These are phyloP conservation scores for Pterois miles DNA, from an alignment of 2,797 vertebrate species.

Conservation along the genomic window DNA sequence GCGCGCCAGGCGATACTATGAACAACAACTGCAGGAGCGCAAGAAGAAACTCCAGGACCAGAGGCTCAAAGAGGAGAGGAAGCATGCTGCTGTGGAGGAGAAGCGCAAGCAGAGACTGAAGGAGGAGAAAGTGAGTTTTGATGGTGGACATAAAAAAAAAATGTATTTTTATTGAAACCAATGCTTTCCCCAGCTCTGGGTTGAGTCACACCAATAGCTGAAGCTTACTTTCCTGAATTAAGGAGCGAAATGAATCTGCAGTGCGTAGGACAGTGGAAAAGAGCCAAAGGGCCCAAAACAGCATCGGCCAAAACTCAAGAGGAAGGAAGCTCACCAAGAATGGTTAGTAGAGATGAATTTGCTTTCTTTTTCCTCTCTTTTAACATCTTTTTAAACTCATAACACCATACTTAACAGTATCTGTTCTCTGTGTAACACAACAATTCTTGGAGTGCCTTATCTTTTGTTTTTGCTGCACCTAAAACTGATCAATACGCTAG, in stretches of 20 bases:
- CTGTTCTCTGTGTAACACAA: conserved; percentile 27
- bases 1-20: conserved; percentile 87
- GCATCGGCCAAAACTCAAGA: conserved; percentile 84
- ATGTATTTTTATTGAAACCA: neutral
- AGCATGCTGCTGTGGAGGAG: conserved; percentile 91
- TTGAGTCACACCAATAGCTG: conserved; percentile 2
- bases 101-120: conserved; percentile 90
- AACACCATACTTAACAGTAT: conserved; percentile 13
- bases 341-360: conserved; percentile 72
- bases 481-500: conserved; percentile 68
- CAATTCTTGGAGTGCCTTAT: conserved; percentile 39
- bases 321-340: conserved; percentile 82
- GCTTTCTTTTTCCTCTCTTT: neutral
- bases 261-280: conserved; percentile 91
- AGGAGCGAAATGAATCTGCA: conserved; percentile 94
- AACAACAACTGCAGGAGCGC: conserved; percentile 92
- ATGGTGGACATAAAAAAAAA: neutral
- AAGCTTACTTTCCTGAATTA: conserved; percentile 37
- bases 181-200: neutral
- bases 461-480: conserved; percentile 53
- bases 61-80: conserved; percentile 88
- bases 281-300: conserved; percentile 89
- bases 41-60: conserved; percentile 91
- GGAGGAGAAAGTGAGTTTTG: conserved; percentile 88
- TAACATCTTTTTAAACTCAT: conserved; percentile 31